A percentile compares a stretch with the other conserved stretches of the same genome.
phyloP scores from a whole-genome alignment of 2,888 invertebrate species.

The Pasiphila rectangulata region DNA sequence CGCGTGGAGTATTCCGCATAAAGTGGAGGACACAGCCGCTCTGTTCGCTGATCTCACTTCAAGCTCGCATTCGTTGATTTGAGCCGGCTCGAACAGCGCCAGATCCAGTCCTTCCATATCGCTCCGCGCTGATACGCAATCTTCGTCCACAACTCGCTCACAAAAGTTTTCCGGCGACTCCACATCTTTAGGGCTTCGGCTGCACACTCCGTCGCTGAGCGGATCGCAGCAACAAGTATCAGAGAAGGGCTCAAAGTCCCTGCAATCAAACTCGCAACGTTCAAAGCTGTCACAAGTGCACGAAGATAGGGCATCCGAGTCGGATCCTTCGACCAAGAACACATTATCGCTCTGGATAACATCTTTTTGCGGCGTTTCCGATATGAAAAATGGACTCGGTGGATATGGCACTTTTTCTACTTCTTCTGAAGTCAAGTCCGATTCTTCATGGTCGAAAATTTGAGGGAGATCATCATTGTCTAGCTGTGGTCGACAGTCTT shows the following conservation, averaged over 20 bases:
- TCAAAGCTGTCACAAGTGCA: constrained; percentile 79
- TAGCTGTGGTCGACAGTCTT: constrained; percentile 64
- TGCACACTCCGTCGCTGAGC: constrained; percentile 72
- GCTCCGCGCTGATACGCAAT: constrained; percentile 70
- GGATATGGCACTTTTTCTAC: constrained; percentile 74
- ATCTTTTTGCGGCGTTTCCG: constrained; percentile 52
- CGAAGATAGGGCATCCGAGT: constrained; percentile 78
- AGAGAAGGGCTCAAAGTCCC: constrained; percentile 81
- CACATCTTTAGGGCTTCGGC: constrained; percentile 74
- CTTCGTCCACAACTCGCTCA: constrained; percentile 63
- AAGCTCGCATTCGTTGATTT: constrained; percentile 49
- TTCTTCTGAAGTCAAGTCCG: constrained; percentile 59
- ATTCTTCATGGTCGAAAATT: constrained; percentile 43
- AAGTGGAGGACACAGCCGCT: constrained; percentile 45
- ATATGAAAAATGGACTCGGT: constrained; percentile 68
- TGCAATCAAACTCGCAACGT: constrained; percentile 80
- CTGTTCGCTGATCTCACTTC: constrained; percentile 39
- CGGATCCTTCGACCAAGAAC: constrained; percentile 65
- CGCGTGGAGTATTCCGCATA: constrained; percentile 68
- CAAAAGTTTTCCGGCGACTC: constrained; percentile 74
- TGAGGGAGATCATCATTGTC: constrained; percentile 52
- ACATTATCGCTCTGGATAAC: constrained; percentile 54
- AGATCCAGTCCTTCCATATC: constrained; percentile 86
- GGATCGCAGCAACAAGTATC: constrained; percentile 82
- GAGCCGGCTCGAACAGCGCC: constrained; percentile 83